Base-by-base conservation (phyloP, 2,113 vertebrate species). In the Brachypodius melanocephalos region DNA sequence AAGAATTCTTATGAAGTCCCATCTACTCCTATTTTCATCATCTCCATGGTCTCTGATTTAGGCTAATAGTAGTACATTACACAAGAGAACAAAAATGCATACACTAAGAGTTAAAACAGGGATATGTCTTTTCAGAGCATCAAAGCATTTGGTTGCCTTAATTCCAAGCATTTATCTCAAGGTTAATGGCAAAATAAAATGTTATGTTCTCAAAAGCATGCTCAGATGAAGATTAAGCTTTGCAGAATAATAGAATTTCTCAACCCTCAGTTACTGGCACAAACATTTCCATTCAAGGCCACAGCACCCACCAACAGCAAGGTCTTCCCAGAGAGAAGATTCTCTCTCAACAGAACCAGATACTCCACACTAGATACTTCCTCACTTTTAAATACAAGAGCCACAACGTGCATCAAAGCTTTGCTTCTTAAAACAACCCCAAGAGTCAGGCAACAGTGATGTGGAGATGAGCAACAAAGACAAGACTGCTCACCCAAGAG, bases 361-460 rank as follows among this genome's bases (percentile, higher is more conserved):
- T 10, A 17, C 29, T 51, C 29, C 15, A 8, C 17, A n/a, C 22
- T 14, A 81, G 22, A 24, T 7, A 3, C 31, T 45, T 34, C 43
- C 36, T 46, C 58, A 32, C 9, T 13, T 8, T 17, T 8, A 62
- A 5, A 8, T 29, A 48, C 10, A 43, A 17, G 7, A 8, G 19
- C 12, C 38, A 71, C 15, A 49, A 43, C 6, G 3, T 0, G 0
- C 32, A 40, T 15, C 31, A 61, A 84, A 81, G 22, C 10, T 79
- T 40, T 62, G 5, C 9, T 40, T 40, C 46, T 59, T 46, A 14
- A 29, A 90, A 59, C 26, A 94, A 5, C 18, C 29, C 38, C 16
- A 6, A 57, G 21, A 72, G 5, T n/a, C 54, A 40, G 4, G 1
- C n/a, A 66, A 8, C 5, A 48, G 17, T 2, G 10, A 49, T 0